A percentile compares a stretch with the other conserved stretches of the same genome.
These are phyloP conservation scores for Drosophila neocordata DNA, from an alignment of 1,140 invertebrate genomes.

Conservation along the genomic window DNA sequence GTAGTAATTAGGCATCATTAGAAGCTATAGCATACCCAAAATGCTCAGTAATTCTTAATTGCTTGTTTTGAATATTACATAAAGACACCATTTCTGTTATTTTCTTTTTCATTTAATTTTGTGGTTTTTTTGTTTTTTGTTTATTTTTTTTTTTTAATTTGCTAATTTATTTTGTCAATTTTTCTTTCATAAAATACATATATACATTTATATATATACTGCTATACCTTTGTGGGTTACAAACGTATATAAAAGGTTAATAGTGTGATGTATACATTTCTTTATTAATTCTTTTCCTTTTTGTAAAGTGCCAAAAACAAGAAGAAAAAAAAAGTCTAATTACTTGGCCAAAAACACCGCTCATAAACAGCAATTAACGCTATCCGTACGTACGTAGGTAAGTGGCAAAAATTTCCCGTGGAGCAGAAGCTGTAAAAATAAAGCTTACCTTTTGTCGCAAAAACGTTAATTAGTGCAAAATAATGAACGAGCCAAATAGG, in stretches of 20 bases:
- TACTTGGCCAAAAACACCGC: conserved; percentile 62
- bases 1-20: conserved; percentile 17
- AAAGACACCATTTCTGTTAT: no score
- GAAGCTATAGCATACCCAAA: neutral
- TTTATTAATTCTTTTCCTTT: neutral
- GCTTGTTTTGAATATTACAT: no score
- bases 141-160: neutral
- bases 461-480: conserved; percentile 76
- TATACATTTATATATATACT: no score
- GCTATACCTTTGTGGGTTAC: no score
- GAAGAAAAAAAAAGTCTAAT: conserved; percentile 55
- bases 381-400: conserved; percentile 23
- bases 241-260: conserved; percentile 9
- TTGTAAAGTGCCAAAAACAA: conserved; percentile 37
- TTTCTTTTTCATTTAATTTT: neutral
- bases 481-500: conserved; percentile 56
- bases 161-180: conserved; percentile 51
- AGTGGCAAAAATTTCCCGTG: conserved; percentile 18
- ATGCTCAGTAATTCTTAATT: neutral
- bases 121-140: neutral
- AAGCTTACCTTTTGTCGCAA: conserved; percentile 68
- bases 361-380: conserved; percentile 77
- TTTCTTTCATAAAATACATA: conserved; percentile 2
- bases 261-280: conserved; percentile 8
- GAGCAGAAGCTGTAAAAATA: conserved; percentile 44